These are phyloP conservation scores for Heterocephalus glaber DNA, from an alignment of 2,113 vertebrate genomes.

Conservation along the genomic window DNA sequence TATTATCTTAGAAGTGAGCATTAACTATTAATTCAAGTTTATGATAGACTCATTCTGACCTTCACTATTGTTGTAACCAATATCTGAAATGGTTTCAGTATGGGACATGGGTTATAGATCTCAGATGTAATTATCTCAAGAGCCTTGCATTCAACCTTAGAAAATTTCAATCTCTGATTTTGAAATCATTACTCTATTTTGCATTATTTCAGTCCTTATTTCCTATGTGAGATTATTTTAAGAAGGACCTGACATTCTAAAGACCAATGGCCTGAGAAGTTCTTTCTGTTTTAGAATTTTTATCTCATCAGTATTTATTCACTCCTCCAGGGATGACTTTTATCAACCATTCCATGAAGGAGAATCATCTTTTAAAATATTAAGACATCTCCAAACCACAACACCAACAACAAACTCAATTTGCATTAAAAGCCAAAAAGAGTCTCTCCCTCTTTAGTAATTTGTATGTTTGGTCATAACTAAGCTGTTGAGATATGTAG, in stretches of 20 bases:
- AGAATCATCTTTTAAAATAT: slow-evolving; percentile 16
- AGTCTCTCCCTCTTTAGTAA: background rate
- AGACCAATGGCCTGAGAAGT: background rate
- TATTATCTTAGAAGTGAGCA: background rate
- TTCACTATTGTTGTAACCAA: background rate
- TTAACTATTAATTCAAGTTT: background rate
- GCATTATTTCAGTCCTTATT: background rate
- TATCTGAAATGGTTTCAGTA: background rate
- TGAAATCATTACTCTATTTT: background rate
- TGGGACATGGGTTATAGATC: background rate
- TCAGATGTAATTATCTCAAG: background rate
- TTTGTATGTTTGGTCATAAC: slow-evolving; percentile 1
- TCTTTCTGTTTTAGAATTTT: slow-evolving; percentile 23
- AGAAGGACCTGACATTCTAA: background rate
- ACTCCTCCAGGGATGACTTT: background rate
- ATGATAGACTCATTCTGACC: background rate
- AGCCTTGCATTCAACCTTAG: background rate
- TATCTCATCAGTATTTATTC: background rate
- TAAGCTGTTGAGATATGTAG: background rate
- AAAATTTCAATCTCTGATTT: slow-evolving; percentile 4
- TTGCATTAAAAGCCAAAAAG: background rate
- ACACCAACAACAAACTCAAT: background rate
- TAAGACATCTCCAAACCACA: slow-evolving; percentile 42
- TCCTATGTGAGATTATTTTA: background rate
- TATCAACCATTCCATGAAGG: background rate